Percentiles rank a stretch among this genome's conserved stretches.
Conservation (phyloP, 2,888 invertebrate species). For the Philopedon plagiatum region DNA sequence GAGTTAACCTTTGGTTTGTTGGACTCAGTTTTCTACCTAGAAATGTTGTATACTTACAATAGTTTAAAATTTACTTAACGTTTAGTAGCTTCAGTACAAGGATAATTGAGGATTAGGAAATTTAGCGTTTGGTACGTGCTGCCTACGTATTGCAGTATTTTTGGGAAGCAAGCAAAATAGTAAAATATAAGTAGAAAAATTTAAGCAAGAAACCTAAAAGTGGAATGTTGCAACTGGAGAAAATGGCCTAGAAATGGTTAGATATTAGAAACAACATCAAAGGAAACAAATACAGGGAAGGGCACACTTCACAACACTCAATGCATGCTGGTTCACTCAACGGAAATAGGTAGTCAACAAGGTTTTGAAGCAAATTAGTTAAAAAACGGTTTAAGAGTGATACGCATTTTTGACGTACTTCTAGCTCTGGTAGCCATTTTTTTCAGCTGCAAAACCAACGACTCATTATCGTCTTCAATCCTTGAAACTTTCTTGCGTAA, state of each 20-base stretch:
- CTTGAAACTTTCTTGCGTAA: constrained; percentile 91
- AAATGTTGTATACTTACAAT: no score
- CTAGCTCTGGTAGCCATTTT: constrained; percentile 93
- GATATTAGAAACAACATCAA: neutral
- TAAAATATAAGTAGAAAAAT: constrained; percentile 39
- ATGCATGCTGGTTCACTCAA: constrained; percentile 11
- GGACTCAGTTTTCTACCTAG: constrained; percentile 78
- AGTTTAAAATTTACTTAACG: no score
- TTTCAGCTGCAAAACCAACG: constrained; percentile 94
- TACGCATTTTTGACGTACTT: constrained; percentile 74
- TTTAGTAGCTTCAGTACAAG: no score
- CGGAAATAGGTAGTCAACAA: neutral
- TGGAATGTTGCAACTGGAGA: constrained; percentile 69
- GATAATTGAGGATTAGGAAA: neutral
- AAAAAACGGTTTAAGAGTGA: neutral
- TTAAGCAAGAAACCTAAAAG: constrained; percentile 52
- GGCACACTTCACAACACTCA: constrained; percentile 18
- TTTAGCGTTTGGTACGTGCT: no score
- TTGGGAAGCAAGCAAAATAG: neutral
- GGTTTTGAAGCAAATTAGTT: constrained; percentile 4
- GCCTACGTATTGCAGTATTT: no score
- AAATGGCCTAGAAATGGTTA: constrained; percentile 66
- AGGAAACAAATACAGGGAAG: neutral
- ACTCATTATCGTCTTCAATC: constrained; percentile 97
- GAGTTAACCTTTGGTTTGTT: constrained; percentile 75